Evolutionary conservation across 1,140 invertebrate genomes (phyloP).

Genomic region (Dryas iulia): DNA sequence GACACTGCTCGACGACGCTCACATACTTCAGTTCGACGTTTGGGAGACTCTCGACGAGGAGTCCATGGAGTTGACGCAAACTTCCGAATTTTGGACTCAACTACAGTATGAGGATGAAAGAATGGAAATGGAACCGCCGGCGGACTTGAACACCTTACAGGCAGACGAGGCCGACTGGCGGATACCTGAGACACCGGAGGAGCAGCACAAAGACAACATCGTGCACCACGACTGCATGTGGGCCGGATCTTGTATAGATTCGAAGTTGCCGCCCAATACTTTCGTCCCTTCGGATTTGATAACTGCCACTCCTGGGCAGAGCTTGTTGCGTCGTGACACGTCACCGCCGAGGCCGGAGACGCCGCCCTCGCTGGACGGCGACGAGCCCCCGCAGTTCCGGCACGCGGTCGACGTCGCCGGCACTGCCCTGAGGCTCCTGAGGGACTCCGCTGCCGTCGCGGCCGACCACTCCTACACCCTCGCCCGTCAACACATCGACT

Average conservation of each 20-base stretch:
- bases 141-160: constrained; percentile 46
- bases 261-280: constrained; percentile 59
- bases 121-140: constrained; percentile 55
- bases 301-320: constrained; percentile 56
- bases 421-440: constrained; percentile 58
- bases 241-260: constrained; percentile 70
- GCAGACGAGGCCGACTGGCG: constrained; percentile 64
- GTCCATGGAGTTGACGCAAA: constrained; percentile 60
- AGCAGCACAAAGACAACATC: constrained; percentile 63
- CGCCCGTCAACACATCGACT: constrained; percentile 81
- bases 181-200: constrained; percentile 56
- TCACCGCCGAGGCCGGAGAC: constrained; percentile 62
- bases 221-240: constrained; percentile 79
- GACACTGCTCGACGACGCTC: constrained; percentile 46
- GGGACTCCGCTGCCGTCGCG: constrained; percentile 70
- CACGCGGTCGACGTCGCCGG: constrained; percentile 69
- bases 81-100: constrained; percentile 70
- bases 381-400: constrained; percentile 71
- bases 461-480: constrained; percentile 87
- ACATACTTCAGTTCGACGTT: constrained; percentile 60
- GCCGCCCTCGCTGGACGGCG: constrained; percentile 66
- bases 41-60: constrained; percentile 66
- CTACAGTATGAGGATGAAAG: constrained; percentile 64
- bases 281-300: constrained; percentile 59
- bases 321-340: constrained; percentile 54